phyloP scores from a whole-genome alignment of 2,888 invertebrate genomes.

The Hydraecia micacea region DNA sequence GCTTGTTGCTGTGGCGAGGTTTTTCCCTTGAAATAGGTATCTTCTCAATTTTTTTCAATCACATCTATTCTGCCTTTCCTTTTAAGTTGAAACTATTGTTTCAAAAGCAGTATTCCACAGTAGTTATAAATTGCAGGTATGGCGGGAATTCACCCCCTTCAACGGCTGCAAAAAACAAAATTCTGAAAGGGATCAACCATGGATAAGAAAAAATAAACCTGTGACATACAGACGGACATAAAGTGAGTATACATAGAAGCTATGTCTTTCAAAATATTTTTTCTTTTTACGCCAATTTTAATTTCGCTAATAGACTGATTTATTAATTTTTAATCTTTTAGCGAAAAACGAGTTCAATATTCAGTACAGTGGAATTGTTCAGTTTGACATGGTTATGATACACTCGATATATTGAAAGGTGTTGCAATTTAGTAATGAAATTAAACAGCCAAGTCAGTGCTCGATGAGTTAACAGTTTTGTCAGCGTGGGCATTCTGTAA shows the following conservation, averaged over 20 bases:
- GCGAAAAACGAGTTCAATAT: conserved; percentile 38
- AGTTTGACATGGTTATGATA: conserved; percentile 57
- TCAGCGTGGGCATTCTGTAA: conserved; percentile 24
- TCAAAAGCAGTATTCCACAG: not conserved
- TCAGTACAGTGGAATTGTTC: conserved; percentile 38
- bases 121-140: not conserved
- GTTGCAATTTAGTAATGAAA: conserved; percentile 67
- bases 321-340: conserved; percentile 58
- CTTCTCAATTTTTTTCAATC: not conserved
- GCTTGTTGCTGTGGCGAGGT: conserved; percentile 32
- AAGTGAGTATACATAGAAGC: not conserved
- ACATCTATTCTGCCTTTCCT: not conserved
- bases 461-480: conserved; percentile 59
- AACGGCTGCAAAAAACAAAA: not conserved
- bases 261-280: not conserved
- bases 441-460: conserved; percentile 62
- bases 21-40: not conserved
- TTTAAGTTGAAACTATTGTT: conserved; percentile 2
- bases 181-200: not conserved
- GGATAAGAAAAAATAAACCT: not conserved
- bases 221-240: not conserved
- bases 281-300: conserved; percentile 35
- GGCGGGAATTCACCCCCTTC: not conserved
- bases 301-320: conserved; percentile 60
- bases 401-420: conserved; percentile 38